phyloP scores from a whole-genome alignment of 2,888 invertebrate genomes.

The Rhopalosiphum nymphaeae region DNA sequence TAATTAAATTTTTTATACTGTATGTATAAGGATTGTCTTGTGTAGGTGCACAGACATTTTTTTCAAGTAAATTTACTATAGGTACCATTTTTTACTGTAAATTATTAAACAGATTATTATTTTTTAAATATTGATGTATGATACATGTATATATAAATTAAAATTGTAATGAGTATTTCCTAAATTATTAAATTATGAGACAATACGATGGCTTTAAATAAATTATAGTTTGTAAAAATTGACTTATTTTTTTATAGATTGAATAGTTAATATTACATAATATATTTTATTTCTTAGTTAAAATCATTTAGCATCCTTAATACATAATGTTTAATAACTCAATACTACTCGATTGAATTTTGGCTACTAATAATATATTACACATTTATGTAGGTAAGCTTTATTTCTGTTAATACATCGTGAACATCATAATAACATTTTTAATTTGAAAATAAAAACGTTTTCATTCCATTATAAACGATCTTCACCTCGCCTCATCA shows the following conservation, averaged over 20 bases:
- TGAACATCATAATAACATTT: neutral
- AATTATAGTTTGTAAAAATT: neutral
- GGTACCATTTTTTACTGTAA: neutral
- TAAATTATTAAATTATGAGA: neutral
- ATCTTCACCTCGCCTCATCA: neutral
- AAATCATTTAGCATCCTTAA: neutral
- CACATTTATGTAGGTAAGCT: neutral
- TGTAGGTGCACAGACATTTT: neutral
- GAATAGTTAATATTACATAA: neutral
- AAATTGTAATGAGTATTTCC: neutral
- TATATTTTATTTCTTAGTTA: neutral
- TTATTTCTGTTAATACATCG: neutral
- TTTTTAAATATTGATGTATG: neutral
- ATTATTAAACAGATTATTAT: conserved; percentile 1
- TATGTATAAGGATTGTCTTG: neutral
- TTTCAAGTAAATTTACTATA: neutral
- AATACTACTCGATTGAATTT: neutral
- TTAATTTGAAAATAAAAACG: neutral
- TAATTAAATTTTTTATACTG: neutral
- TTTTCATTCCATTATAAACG: neutral
- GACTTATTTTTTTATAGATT: neutral
- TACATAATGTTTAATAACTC: no score
- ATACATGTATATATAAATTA: neutral
- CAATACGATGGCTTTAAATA: no score
- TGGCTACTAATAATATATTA: neutral